Base-by-base conservation (phyloP, 2,888 invertebrate species). In the Yponomeuta evonymella region DNA sequence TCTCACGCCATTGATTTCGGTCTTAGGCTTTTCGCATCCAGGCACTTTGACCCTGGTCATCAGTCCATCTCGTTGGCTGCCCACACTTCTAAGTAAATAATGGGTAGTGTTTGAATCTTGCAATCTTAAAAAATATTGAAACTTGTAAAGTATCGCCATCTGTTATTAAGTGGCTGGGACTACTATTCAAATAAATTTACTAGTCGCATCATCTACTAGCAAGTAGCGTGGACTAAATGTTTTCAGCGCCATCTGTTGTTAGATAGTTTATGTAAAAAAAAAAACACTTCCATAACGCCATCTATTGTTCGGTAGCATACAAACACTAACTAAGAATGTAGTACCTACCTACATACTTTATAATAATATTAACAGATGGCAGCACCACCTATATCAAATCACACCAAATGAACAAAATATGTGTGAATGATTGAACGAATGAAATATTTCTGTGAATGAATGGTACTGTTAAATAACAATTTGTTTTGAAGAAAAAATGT, bases 401-500 rank as follows among this genome's bases (percentile, higher is more conserved):
- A 23, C 10, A 58, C 51, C 3, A 15, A 15, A 58, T 15, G 15
- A 58, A 15, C 15, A 1, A 15, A 58, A 43, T 43, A 8, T 8
- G 6, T 43, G 6, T 58, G 51, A 64, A n/a, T 23, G 64, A 64
- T 23, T 23, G 30, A 64, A 64, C 30, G 64, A 64, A 64, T 29
- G 30, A 64, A 29, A 64, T 64, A 64, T 58, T 58, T 58, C 15
- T 2, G 4, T 15, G 51, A 58, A 58, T 58, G 51, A 58, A 58
- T 58, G 51, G 8, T 15, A 48, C 58, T 67, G 67, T 68, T 68
- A 51, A 68, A 68, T 68, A 68, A 68, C 68, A 68, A 68, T 23
- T 29, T 48, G 48, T 48, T 43, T 68, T 23, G 48, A 29, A 58
- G 51, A 65, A 65, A 65, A 12, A 65, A 15, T 43, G 43, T 58